phyloP scores from a whole-genome alignment of 2,113 vertebrate genomes.

The Leuciscus idus region DNA sequence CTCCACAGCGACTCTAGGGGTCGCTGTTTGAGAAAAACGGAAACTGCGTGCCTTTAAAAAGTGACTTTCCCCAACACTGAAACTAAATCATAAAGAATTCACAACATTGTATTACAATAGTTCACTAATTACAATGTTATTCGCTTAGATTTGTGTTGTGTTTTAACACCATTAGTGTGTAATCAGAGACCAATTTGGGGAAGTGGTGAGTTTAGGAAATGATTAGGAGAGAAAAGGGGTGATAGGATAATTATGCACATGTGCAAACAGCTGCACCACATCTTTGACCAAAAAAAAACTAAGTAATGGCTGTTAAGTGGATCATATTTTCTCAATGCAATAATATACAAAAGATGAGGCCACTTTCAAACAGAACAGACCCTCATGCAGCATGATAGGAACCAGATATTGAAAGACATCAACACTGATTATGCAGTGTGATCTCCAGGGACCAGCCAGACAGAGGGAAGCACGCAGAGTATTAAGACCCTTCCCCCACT shows the following conservation, averaged over 20 bases:
- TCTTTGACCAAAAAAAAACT: not conserved
- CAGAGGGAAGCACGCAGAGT: not conserved
- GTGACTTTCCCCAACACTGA: no score
- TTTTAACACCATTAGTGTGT: no score
- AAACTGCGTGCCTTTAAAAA: no score
- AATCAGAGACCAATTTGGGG: not conserved
- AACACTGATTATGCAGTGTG: conserved; percentile 4
- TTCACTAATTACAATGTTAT: not conserved
- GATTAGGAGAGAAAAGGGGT: not conserved
- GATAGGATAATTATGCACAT: not conserved
- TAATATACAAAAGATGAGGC: not conserved
- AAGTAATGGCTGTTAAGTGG: not conserved
- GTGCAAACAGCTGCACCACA: not conserved
- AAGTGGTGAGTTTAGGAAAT: not conserved
- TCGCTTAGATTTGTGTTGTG: not conserved
- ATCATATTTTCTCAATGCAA: not conserved
- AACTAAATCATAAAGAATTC: not conserved
- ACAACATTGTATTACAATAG: not conserved
- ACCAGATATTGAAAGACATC: conserved; percentile 2
- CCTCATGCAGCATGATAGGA: not conserved
- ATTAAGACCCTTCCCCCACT: conserved; percentile 15
- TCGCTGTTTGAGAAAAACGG: no score
- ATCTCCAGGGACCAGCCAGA: not conserved
- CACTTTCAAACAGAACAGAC: not conserved
- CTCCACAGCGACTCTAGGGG: no score